phyloP scores from a whole-genome alignment of 2,797 vertebrate genomes.

The Serranus cabrilla region DNA sequence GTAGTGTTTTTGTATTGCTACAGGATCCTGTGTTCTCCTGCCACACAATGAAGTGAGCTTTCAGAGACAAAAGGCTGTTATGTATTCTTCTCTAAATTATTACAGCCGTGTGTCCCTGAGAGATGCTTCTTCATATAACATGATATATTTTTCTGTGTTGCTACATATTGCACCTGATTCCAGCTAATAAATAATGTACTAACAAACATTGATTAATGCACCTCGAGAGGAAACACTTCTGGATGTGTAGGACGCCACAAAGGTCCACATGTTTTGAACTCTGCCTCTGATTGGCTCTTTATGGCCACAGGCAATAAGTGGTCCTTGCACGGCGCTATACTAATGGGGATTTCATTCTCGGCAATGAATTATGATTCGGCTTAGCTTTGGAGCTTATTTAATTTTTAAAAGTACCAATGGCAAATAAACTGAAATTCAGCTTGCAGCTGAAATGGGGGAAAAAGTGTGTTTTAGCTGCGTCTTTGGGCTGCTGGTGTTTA shows the following conservation, averaged over 20 bases:
- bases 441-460: background rate
- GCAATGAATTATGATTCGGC: conserved; percentile 51
- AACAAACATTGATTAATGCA: conserved; percentile 75
- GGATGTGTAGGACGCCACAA: conserved; percentile 30
- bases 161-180: conserved; percentile 32
- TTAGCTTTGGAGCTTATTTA: conserved; percentile 40
- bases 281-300: conserved; percentile 59
- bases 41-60: background rate
- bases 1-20: conserved; percentile 34
- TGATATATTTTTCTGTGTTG: conserved; percentile 5
- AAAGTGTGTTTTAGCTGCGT: conserved; percentile 1
- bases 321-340: conserved; percentile 14
- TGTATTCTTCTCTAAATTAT: conserved; percentile 2
- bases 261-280: conserved; percentile 56
- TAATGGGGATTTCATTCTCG: conserved; percentile 37
- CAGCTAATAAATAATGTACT: conserved; percentile 74
- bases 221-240: conserved; percentile 53
- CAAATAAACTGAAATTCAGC: background rate
- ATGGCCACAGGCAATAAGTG: conserved; percentile 56
- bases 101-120: background rate
- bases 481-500: conserved; percentile 5
- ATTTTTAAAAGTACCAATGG: conserved; percentile 12
- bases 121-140: background rate
- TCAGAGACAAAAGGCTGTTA: conserved; percentile 1
- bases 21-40: background rate